Conservation (phyloP, 2,797 vertebrate genomes). For the Salmo trutta region DNA sequence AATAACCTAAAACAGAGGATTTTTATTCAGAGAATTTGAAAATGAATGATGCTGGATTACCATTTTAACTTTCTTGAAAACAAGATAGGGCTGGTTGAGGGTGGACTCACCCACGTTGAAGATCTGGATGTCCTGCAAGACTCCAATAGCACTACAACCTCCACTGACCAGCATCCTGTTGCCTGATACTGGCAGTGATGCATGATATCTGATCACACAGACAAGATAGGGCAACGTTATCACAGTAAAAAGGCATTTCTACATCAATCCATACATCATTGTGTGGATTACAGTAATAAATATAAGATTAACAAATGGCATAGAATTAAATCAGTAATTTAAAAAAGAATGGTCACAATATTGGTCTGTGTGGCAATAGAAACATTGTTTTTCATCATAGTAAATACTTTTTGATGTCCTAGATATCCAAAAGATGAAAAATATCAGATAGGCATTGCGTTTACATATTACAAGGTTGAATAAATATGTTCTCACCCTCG, state of each 20-base stretch:
- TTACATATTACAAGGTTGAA: conserved; percentile 55
- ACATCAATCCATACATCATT: not conserved
- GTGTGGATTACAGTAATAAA: not conserved
- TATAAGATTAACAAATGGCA: too few relatives aligned
- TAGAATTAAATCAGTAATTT: not conserved
- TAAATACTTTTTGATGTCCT: not conserved
- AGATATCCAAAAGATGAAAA: not conserved
- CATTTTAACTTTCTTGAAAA: not conserved
- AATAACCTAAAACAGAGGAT: not conserved
- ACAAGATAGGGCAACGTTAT: not conserved
- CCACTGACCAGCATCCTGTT: conserved; percentile 85
- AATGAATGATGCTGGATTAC: not conserved
- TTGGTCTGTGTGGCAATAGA: not conserved
- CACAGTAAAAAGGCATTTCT: not conserved
- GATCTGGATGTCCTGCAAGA: conserved; percentile 81
- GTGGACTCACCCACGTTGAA: conserved; percentile 78
- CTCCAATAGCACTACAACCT: conserved; percentile 82
- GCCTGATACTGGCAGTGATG: conserved; percentile 80
- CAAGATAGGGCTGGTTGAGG: not conserved
- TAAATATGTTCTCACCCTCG: conserved; percentile 71
- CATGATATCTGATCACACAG: conserved; percentile 80
- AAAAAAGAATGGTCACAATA: not conserved
- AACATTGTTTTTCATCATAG: not conserved
- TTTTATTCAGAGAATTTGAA: not conserved
- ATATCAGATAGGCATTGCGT: not conserved